Percentiles rank a stretch among this genome's conserved stretches.
Evolutionary conservation across 2,113 vertebrate species (phyloP).

Genomic region (Peromyscus maniculatus): DNA sequence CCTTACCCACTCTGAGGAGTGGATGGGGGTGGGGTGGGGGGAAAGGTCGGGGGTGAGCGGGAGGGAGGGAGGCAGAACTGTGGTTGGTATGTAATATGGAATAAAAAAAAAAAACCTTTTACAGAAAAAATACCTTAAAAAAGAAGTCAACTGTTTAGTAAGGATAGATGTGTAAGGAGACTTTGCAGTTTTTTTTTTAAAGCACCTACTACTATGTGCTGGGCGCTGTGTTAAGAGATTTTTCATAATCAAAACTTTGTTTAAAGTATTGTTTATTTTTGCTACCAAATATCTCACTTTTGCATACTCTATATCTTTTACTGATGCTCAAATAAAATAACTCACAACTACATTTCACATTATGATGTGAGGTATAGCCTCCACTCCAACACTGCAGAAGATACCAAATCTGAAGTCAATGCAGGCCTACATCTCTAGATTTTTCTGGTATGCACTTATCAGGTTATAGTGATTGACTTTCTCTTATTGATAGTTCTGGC

Average conservation of each 20-base stretch:
- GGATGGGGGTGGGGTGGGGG: too few species aligned
- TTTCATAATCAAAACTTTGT: background rate
- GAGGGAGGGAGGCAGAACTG: too few species aligned
- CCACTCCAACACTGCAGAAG: background rate
- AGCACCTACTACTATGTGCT: background rate
- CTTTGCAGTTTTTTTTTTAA: background rate
- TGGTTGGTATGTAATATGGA: too few species aligned
- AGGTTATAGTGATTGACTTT: background rate
- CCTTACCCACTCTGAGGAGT: too few species aligned
- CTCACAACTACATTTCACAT: background rate
- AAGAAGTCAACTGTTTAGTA: background rate
- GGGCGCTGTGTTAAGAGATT: background rate
- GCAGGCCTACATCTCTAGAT: rapidly evolving
- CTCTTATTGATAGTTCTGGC: background rate
- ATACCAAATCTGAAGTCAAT: background rate
- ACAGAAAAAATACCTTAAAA: too few species aligned
- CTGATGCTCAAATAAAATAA: constrained; percentile 16
- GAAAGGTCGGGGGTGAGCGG: too few species aligned
- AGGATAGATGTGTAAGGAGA: background rate
- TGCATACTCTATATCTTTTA: background rate
- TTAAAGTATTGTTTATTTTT: background rate
- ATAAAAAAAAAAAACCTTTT: too few species aligned
- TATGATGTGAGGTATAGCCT: background rate
- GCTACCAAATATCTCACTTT: background rate
- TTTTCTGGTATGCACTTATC: background rate